A percentile compares a stretch with the other conserved stretches of the same genome.
phyloP scores from a whole-genome alignment of 1,140 invertebrate genomes.

The Drosophila ironensis region DNA sequence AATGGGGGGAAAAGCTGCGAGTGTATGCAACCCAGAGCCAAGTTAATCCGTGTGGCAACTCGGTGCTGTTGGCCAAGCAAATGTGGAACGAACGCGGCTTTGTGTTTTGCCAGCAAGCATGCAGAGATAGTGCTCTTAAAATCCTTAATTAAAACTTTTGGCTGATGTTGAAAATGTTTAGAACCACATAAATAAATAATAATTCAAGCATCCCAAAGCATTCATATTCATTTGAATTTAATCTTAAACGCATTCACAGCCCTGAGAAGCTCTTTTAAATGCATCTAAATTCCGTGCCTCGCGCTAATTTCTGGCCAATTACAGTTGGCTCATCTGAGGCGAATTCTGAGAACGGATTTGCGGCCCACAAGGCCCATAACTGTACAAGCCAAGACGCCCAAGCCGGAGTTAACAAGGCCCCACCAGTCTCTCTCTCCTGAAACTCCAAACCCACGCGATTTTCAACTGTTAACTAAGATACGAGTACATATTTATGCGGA shows the following conservation, averaged over 20 bases:
- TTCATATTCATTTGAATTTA: too few relatives aligned
- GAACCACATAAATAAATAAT: too few relatives aligned
- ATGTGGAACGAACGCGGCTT: conserved; percentile 17
- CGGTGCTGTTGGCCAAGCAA: conserved; percentile 12
- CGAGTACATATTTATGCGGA: conserved; percentile 62
- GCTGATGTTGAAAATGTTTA: too few relatives aligned
- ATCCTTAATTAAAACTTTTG: neutral
- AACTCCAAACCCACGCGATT: conserved; percentile 36
- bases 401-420: conserved; percentile 38
- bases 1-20: conserved; percentile 16
- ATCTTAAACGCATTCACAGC: too few relatives aligned
- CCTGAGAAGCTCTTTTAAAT: conserved; percentile 1
- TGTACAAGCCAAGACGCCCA: conserved; percentile 32
- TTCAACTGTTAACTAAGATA: conserved; percentile 53
- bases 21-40: conserved; percentile 20
- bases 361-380: conserved; percentile 32
- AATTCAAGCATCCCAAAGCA: too few relatives aligned
- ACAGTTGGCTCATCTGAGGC: conserved; percentile 19
- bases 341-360: conserved; percentile 36
- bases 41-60: conserved; percentile 18
- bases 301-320: conserved; percentile 24
- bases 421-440: neutral
- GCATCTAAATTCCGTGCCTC: conserved; percentile 1
- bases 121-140: conserved; percentile 1
- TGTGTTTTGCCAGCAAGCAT: conserved; percentile 9